Evolutionary conservation across 2,113 vertebrate genomes (phyloP), one percentile per base, ranked within the genome.

Genomic region (Macquaria ambigua): DNA sequence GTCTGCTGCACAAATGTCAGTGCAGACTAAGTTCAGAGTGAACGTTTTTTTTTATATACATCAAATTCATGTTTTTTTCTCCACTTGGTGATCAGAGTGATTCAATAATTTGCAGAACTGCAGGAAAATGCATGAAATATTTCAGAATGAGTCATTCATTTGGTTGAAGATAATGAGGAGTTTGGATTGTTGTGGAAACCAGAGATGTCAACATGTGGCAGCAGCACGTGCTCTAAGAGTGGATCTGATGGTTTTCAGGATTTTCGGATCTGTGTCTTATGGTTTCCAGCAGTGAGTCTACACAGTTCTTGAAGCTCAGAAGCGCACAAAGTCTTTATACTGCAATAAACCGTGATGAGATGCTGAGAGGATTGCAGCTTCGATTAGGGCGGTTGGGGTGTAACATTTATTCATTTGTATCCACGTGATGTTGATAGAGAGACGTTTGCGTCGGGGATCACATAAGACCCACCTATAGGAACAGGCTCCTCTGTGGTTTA

Each of bases 381-480:
- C 1, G 15, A 25, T 28, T 8, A 0, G 15, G 34, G 20, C 39
- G 11, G 18, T 21, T 11, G 2, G 16, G 4, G 56, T 15, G 61
- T 8, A 43, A 59, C 25, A n/a, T 20, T 56, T 56, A 25, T 11
- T 21, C 64, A 21, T 21, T 15, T 52, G 12, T 5, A 1, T 20
- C 31, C 25, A 77, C 31, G 64, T 58, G 37, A 46, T 72, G 74
- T 62, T 11, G 43, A n/a, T 53, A 43, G 25, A 37, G 55, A 37
- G 48, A 31, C 6, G 20, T 34, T 68, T 9, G 23, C 16, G 21
- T 43, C 6, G 2, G 28, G 8, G 71, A 48, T n/a, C 52, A 34
- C 34, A 31, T 53, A 74, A 37, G 67, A 77, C 34, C 85, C 82
- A 83, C 87, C 79, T 81, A 34, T 68, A 62, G 55, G 64, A 56